Conservation (phyloP, 2,888 invertebrate genomes). For the Linyphia triangularis region DNA sequence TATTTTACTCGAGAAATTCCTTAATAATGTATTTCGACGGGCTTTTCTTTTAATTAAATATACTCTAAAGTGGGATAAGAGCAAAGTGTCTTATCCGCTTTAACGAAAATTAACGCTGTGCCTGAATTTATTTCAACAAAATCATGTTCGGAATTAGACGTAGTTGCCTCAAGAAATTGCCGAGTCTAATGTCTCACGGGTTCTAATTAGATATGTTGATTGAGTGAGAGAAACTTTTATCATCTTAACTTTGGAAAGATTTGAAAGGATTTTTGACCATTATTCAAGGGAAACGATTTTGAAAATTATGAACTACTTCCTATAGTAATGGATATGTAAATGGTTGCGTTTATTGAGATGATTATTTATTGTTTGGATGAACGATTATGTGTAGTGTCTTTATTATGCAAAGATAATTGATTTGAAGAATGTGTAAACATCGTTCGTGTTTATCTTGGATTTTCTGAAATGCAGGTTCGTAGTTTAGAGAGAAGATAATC, state of each 20-base stretch:
- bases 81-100: background rate
- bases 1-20: conserved; percentile 1
- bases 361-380: too few species aligned
- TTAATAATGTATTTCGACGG: conserved; percentile 4
- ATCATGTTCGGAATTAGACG: background rate
- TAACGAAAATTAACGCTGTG: background rate
- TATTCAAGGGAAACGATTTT: background rate
- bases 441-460: too few species aligned
- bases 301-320: background rate
- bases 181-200: background rate
- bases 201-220: background rate
- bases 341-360: too few species aligned
- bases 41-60: conserved; percentile 33
- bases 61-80: background rate
- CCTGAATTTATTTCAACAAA: background rate
- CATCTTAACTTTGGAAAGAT: background rate
- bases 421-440: too few species aligned
- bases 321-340: background rate
- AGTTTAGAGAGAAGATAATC: too few species aligned
- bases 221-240: background rate
- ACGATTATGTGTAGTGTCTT: too few species aligned
- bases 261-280: background rate
- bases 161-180: background rate
- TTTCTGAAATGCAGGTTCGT: too few species aligned
- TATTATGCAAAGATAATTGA: too few species aligned